Base-by-base conservation (phyloP, 92 coral and sea anemone species). In the Phenganax stokvisi region DNA sequence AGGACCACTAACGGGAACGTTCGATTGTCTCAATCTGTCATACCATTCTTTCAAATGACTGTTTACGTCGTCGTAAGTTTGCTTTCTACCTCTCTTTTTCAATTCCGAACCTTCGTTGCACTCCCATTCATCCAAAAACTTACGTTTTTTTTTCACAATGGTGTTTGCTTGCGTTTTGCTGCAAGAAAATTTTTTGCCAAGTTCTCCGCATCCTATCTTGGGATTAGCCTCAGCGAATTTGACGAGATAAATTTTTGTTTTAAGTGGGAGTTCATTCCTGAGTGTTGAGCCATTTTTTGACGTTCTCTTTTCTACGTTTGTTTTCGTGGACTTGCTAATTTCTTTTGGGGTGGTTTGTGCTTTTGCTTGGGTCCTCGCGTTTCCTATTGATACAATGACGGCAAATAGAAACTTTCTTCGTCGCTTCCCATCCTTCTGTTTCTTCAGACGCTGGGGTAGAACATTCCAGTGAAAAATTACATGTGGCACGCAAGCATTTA, bases 391-490 rank as follows among this genome's bases (percentile, higher is more conserved):
- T 59, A 59, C 65, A 59, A 59, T 25, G 65, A 59, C 65, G 65
- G 65, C 65, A 59, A 59, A 59, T 59, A 59, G 65, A 13, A 59
- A 59, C 65, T 59, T 59, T 59, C 65, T 6, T 59, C 65, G 0
- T 59, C 65, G 65, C 65, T 59, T 59, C 65, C 65, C 65, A 59
- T 59, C 65, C 65, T 59, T 59, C 65, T 6, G 65, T 59, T 59
- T 59, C 65, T 59, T 59, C 65, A 59, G 65, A 59, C 65, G 65
- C 65, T 59, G 65, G 65, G 7, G 65, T 59, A 59, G 65, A 59
- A 59, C 65, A 59, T 13, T 59, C 65, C 65, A 59, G 27, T 59
- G 65, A 59, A 25, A 59, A 59, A 59, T 59, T 59, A 59, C 65
- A 59, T 1, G 65, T 59, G n/a, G 65, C 27, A 59, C 65, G 65